Conservation (phyloP, 1,140 invertebrate genomes). For the Drosophila busckii region DNA sequence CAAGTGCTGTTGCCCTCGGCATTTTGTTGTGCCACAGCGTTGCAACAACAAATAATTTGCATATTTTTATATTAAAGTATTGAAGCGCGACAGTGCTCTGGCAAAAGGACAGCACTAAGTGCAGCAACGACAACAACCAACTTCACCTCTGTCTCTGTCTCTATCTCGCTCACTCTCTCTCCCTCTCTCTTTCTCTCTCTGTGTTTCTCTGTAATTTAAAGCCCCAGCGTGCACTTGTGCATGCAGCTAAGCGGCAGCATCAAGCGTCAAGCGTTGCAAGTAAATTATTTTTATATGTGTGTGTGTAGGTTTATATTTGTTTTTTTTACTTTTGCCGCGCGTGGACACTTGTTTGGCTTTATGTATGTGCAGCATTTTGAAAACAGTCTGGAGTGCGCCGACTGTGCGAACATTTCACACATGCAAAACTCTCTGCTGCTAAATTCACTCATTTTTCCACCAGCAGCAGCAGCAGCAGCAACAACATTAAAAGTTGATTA, state of each 20-base stretch:
- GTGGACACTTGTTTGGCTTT: conserved; percentile 54
- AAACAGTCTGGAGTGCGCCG: conserved; percentile 58
- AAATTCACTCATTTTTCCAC: background rate
- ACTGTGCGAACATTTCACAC: conserved; percentile 31
- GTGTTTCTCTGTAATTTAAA: background rate
- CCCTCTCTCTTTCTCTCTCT: background rate
- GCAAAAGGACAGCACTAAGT: conserved; percentile 31
- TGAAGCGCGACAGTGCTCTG: conserved; percentile 22
- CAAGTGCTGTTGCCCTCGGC: conserved; percentile 16
- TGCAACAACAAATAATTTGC: conserved; percentile 51
- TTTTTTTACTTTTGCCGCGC: too few species aligned
- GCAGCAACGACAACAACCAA: conserved; percentile 34
- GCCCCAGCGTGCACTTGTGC: conserved; percentile 61
- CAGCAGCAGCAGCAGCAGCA: conserved; percentile 1
- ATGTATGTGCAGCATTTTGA: conserved; percentile 7
- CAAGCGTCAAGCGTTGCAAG: conserved; percentile 49
- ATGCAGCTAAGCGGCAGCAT: conserved; percentile 59
- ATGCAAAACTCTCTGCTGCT: conserved; percentile 1
- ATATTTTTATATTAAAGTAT: conserved; percentile 69
- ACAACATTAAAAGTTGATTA: conserved; percentile 34
- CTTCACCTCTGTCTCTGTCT: conserved; percentile 5
- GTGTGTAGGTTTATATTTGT: too few species aligned
- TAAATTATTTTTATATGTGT: conserved; percentile 68
- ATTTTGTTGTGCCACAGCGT: conserved; percentile 20
- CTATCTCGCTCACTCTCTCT: background rate